A percentile compares a stretch with the other conserved stretches of the same genome.
Conservation (phyloP, 1,140 invertebrate species). For the Aphaenogaster rudis region DNA sequence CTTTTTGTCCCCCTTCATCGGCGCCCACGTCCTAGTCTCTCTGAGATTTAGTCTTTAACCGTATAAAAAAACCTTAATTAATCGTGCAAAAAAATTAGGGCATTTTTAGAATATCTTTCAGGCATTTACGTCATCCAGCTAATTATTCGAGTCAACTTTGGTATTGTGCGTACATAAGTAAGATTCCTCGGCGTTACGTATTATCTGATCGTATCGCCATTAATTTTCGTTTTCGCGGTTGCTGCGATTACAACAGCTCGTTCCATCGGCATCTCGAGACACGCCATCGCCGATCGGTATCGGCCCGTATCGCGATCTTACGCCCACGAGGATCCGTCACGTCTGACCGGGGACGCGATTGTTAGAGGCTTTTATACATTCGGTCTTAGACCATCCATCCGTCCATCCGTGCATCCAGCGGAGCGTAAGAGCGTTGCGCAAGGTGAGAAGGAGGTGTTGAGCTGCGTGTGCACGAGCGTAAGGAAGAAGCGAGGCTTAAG, state of each 20-base stretch:
- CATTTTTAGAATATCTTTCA: not conserved
- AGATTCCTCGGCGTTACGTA: constrained; percentile 2
- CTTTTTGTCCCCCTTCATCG: too few species aligned
- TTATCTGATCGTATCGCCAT: not conserved
- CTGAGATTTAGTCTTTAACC: too few species aligned
- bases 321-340: constrained; percentile 28
- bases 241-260: not conserved
- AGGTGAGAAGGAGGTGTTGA: constrained; percentile 31
- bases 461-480: not conserved
- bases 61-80: too few species aligned
- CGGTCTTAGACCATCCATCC: constrained; percentile 39
- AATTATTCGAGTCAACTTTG: not conserved
- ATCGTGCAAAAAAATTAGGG: not conserved
- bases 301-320: constrained; percentile 10
- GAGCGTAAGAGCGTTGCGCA: constrained; percentile 45
- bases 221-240: constrained; percentile 16
- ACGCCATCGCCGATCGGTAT: not conserved
- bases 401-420: constrained; percentile 39
- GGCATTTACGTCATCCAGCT: not conserved
- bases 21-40: too few species aligned
- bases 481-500: constrained; percentile 66
- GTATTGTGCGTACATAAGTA: not conserved
- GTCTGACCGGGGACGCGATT: constrained; percentile 28
- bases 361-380: constrained; percentile 47
- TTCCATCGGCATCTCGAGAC: not conserved